phyloP scores from a whole-genome alignment of 1,140 invertebrate species.

The Helicoverpa armigera region DNA sequence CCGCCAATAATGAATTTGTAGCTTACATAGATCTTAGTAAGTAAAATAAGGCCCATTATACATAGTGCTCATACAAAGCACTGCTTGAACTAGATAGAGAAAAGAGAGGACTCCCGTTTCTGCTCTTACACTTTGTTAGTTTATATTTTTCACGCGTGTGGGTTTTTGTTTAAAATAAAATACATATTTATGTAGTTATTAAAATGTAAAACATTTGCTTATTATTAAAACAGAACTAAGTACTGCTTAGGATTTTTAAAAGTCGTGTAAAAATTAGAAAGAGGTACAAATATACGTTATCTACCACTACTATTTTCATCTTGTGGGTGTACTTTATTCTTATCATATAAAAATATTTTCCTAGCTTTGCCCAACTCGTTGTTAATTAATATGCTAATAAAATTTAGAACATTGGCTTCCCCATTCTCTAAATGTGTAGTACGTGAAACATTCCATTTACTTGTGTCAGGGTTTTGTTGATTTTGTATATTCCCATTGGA shows the following conservation, averaged over 20 bases:
- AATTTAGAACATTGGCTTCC: slow-evolving; percentile 64
- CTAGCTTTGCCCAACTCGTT: slow-evolving; percentile 74
- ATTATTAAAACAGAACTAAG: neutral
- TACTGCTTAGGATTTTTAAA: neutral
- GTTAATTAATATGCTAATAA: slow-evolving; percentile 71
- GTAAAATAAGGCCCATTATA: too few species aligned
- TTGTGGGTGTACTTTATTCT: slow-evolving; percentile 78
- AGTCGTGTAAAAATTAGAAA: neutral
- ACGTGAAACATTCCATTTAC: slow-evolving; percentile 38
- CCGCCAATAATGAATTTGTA: too few species aligned
- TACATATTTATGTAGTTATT: too few species aligned
- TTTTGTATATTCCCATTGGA: slow-evolving; percentile 26
- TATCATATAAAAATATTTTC: slow-evolving; percentile 69
- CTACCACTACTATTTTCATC: slow-evolving; percentile 47
- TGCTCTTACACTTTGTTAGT: too few species aligned
- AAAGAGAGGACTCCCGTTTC: too few species aligned
- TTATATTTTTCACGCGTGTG: too few species aligned
- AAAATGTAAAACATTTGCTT: too few species aligned
- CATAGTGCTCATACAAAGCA: too few species aligned
- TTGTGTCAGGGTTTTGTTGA: slow-evolving; percentile 33
- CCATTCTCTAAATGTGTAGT: slow-evolving; percentile 8
- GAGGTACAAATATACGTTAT: slow-evolving; percentile 20
- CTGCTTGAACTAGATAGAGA: too few species aligned
- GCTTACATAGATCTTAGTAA: too few species aligned
- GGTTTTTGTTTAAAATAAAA: too few species aligned